Base-by-base conservation (phyloP, 2,888 invertebrate genomes). In the Toxonevra muliebris region DNA sequence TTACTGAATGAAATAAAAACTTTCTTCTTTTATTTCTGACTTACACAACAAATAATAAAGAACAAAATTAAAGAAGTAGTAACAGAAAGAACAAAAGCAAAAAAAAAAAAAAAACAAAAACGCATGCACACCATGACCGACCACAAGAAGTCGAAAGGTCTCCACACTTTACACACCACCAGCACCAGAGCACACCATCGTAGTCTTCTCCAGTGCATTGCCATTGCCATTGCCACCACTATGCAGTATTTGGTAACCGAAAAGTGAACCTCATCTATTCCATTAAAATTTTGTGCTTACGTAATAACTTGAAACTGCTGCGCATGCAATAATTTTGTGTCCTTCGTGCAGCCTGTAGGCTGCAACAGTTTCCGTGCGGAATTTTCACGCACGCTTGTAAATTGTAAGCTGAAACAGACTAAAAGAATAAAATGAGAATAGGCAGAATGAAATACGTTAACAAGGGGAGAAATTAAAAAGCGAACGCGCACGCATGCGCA, bases 361-460 rank as follows among this genome's bases (percentile, higher is more conserved):
- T 41, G 30, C 54, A 50, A 55, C 50, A 20, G 30, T 53, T 76
- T 77, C 77, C 78, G 76, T 81, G 76, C 74, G 69, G 75, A 73
- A 76, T 78, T 77, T 79, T 78, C 77, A 81, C 79, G 80, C 79
- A 81, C 80, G 79, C 79, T 79, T 76, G 75, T 79, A 71, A 73
- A 69, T 72, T 74, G 71, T 71, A 71, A 72, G 59, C 68, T 70
- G 72, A 71, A 71, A 66, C 69, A 71, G 70, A 72, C 70, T 63
- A 65, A 62, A 60, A 71, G 66, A 68, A 68, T 68, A 68, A 68
- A 69, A 70, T 68, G 69, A 61, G 68, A 11, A 61, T 64, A 12
- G 13, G 13, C 45, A 61, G 48, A 61, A 40, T 30, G 20, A 41
- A 42, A 30, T 20, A 5, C 13, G 43, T 19, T 19, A 50, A 42